Conservation (phyloP, 2,113 vertebrate genomes). For the Azemiops feae region DNA sequence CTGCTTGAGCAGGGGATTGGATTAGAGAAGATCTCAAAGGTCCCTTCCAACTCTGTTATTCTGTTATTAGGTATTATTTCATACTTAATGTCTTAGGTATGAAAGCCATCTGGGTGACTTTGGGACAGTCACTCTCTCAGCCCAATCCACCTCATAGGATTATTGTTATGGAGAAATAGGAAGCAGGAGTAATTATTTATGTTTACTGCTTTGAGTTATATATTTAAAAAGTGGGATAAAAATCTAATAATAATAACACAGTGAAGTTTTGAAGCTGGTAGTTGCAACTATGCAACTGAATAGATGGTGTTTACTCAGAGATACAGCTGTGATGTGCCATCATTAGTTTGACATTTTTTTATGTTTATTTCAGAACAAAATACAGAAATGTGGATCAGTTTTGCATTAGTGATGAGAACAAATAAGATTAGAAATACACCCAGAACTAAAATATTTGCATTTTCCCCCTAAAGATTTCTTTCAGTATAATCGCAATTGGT, state of each 20-base stretch:
- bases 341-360: not conserved
- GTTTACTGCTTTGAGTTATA: not conserved
- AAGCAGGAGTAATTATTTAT: not conserved
- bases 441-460: not conserved
- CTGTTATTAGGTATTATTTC: not conserved
- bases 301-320: not conserved
- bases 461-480: not conserved
- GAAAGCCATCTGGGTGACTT: not conserved
- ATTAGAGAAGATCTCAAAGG: not conserved
- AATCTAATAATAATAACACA: not conserved
- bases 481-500: not conserved
- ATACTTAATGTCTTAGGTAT: not conserved
- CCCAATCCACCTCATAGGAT: not conserved
- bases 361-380: not conserved
- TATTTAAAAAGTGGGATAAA: not conserved
- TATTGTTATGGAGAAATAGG: not conserved
- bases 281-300: not conserved
- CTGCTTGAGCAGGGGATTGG: not conserved
- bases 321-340: not conserved
- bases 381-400: not conserved
- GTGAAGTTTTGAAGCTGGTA: not conserved
- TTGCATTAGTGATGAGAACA: not conserved
- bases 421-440: not conserved
- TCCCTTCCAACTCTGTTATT: not conserved
- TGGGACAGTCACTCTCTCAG: not conserved